Base-by-base conservation (phyloP, 2,113 vertebrate genomes). In the Stegostoma tigrinum region DNA sequence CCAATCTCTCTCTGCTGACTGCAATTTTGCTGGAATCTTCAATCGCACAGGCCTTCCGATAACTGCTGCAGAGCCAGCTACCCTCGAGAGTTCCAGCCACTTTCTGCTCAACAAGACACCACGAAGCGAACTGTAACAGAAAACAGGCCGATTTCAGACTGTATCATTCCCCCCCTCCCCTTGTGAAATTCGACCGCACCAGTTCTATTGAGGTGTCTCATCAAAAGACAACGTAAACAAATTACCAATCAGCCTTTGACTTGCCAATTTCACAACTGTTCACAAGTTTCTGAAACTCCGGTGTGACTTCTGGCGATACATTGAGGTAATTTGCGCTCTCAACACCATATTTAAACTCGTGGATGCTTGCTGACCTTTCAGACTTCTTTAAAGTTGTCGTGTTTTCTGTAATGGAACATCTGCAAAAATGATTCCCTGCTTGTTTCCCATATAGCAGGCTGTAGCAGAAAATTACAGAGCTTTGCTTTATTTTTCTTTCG, bases 391-490 rank as follows among this genome's bases (percentile, higher is more conserved):
- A 83, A 42, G 21, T 83, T 83, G 80, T 45, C 38, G 42, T 83
- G 80, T 83, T 83, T 83, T 83, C 80, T 83, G 38, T 83, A 83
- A 83, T 83, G 45, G 80, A 83, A 83, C 80, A 83, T 83, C 80
- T 83, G 38, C 80, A 83, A 83, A 45, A 83, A 83, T 83, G 80
- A 83, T 83, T 83, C 80, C 6, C 38, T 42, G 80, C 80, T 83
- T 83, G 80, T 83, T 83, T 42, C 80, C 80, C 42, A 83, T 83
- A 83, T 38, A 45, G 6, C 38, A 83, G 0, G 38, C 19, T 83
- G 38, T 6, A 42, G 80, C 80, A 83, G 17, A 34, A 83, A 21
- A 83, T 42, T 42, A 83, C 80, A 42, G 17, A 45, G 23, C 80
- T 83, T 19, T 45, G 19, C 21, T 83, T 19, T 83, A 21, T 61